These are phyloP conservation scores for Plestiodon gilberti DNA, from an alignment of 2,113 vertebrate genomes.

Conservation along the genomic window DNA sequence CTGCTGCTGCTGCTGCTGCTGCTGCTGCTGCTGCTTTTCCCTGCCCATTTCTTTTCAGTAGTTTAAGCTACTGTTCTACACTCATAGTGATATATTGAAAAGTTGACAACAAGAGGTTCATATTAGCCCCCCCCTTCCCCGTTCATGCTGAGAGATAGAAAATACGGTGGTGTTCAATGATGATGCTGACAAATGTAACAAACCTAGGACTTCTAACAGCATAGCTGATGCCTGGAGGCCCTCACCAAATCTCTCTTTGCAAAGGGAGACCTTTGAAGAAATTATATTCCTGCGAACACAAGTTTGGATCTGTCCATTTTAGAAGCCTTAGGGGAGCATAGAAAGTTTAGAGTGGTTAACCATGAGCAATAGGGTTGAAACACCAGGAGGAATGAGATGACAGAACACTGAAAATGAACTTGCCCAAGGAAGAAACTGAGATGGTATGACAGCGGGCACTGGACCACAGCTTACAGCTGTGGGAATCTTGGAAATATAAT, in stretches of 20 bases:
- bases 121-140: neutral
- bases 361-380: neutral
- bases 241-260: neutral
- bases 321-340: neutral
- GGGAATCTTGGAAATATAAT: conserved; percentile 4
- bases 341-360: neutral
- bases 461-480: rapidly evolving
- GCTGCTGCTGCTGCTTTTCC: too few species aligned
- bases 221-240: neutral
- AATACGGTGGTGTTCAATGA: neutral
- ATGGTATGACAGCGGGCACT: conserved; percentile 7
- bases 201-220: neutral
- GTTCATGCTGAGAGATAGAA: neutral
- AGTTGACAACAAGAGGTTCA: neutral
- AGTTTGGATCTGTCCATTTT: neutral
- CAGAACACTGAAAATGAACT: neutral
- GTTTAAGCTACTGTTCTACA: neutral
- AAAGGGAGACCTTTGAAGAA: neutral
- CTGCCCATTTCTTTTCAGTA: neutral
- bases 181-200: neutral
- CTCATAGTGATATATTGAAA: neutral
- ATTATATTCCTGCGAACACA: neutral
- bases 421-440: neutral
- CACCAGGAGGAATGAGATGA: neutral
- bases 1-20: too few species aligned